Evolutionary conservation across 2,113 vertebrate genomes (phyloP).

Genomic region (Mobula hypostoma): DNA sequence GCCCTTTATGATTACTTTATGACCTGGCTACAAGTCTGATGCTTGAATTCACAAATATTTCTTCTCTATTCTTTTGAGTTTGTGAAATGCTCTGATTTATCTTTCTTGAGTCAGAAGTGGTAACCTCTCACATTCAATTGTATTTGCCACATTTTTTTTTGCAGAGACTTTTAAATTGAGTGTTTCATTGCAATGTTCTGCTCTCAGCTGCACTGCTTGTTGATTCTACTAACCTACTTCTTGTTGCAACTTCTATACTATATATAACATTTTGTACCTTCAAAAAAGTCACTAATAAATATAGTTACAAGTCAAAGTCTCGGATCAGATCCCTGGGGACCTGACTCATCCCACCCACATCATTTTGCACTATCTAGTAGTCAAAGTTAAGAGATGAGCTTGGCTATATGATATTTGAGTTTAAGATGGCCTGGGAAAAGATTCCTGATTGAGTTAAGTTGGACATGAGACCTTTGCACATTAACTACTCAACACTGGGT

Average conservation of each 20-base stretch:
- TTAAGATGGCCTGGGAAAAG: neutral
- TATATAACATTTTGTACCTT: neutral
- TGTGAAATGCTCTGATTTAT: neutral
- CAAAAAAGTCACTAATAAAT: neutral
- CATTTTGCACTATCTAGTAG: neutral
- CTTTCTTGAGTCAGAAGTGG: neutral
- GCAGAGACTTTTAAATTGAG: neutral
- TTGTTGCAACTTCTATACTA: neutral
- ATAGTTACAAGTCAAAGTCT: neutral
- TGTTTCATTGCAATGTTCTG: neutral
- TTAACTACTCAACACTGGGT: neutral
- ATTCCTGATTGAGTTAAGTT: neutral
- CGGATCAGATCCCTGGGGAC: neutral
- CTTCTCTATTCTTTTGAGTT: neutral
- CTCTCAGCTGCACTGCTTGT: neutral
- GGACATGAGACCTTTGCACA: neutral
- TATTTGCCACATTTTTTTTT: neutral
- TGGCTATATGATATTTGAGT: neutral
- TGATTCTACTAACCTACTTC: neutral
- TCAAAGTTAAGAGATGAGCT: neutral
- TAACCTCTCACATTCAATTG: neutral
- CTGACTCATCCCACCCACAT: neutral
- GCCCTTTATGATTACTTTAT: neutral
- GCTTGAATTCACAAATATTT: neutral
- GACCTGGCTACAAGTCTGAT: neutral